These are phyloP conservation scores for Lethrus apterus DNA, from an alignment of 1,140 invertebrate genomes.

Conservation along the genomic window DNA sequence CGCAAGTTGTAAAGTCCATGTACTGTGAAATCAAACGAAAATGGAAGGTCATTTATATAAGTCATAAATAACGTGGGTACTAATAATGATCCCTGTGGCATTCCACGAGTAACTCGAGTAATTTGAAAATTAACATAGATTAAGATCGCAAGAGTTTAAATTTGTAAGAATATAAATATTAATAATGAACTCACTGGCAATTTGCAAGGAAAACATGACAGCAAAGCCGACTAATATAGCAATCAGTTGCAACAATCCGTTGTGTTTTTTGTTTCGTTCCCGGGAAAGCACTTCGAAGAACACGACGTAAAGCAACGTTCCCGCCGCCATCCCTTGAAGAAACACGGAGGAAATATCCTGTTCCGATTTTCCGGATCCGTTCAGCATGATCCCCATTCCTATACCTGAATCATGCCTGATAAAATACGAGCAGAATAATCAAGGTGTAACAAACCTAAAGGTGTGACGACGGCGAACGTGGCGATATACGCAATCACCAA, in stretches of 20 bases:
- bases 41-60: too few species aligned
- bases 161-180: background rate
- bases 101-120: too few species aligned
- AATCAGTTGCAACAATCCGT: conserved; percentile 60
- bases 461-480: conserved; percentile 72
- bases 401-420: too few species aligned
- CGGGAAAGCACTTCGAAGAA: conserved; percentile 85
- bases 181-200: conserved; percentile 61
- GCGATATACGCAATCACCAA: conserved; percentile 62
- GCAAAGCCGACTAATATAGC: conserved; percentile 67
- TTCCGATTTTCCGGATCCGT: conserved; percentile 50
- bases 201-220: conserved; percentile 68
- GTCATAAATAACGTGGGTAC: too few species aligned
- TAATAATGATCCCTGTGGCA: too few species aligned
- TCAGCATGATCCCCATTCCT: conserved; percentile 59
- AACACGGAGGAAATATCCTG: conserved; percentile 56
- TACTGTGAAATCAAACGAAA: too few species aligned
- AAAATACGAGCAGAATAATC: too few species aligned
- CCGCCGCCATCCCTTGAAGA: conserved; percentile 77
- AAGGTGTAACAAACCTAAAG: conserved; percentile 47
- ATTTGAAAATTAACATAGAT: too few species aligned
- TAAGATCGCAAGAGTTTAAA: too few species aligned
- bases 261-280: conserved; percentile 58
- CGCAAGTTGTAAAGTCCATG: too few species aligned
- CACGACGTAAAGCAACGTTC: conserved; percentile 81